phyloP scores from a whole-genome alignment of 2,113 vertebrate genomes.

The Phaetusa simplex region DNA sequence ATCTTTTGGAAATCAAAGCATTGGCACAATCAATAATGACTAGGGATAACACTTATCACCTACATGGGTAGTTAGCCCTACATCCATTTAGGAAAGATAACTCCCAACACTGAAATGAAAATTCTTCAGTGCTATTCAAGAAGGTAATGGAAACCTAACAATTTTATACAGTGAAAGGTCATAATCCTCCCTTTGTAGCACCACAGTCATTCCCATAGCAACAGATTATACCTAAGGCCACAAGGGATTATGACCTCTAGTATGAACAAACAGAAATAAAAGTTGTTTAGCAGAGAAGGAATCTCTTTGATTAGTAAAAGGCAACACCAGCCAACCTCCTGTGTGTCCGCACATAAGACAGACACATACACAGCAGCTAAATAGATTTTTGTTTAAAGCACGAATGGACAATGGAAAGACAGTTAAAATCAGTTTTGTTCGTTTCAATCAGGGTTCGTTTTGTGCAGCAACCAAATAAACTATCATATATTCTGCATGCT shows the following conservation, averaged over 20 bases:
- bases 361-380: not conserved
- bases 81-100: constrained; percentile 59
- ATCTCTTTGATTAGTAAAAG: constrained; percentile 11
- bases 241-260: constrained; percentile 36
- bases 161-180: constrained; percentile 58
- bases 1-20: constrained; percentile 62
- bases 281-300: constrained; percentile 22
- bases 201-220: constrained; percentile 42
- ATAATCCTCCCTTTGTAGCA: constrained; percentile 36
- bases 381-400: not conserved
- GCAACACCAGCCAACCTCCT: not conserved
- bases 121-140: constrained; percentile 37
- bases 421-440: not conserved
- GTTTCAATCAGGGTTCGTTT: not conserved
- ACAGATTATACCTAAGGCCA: constrained; percentile 45
- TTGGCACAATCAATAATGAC: constrained; percentile 56
- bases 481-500: not conserved
- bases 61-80: constrained; percentile 42
- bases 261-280: not conserved
- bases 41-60: constrained; percentile 54
- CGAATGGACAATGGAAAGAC: not conserved
- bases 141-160: constrained; percentile 26
- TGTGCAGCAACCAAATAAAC: not conserved
- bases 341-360: not conserved
- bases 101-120: constrained; percentile 11